Percentiles rank a stretch among this genome's conserved stretches.
phyloP scores from a whole-genome alignment of 2,113 vertebrate genomes.

The Genyomyrus donnyi region DNA sequence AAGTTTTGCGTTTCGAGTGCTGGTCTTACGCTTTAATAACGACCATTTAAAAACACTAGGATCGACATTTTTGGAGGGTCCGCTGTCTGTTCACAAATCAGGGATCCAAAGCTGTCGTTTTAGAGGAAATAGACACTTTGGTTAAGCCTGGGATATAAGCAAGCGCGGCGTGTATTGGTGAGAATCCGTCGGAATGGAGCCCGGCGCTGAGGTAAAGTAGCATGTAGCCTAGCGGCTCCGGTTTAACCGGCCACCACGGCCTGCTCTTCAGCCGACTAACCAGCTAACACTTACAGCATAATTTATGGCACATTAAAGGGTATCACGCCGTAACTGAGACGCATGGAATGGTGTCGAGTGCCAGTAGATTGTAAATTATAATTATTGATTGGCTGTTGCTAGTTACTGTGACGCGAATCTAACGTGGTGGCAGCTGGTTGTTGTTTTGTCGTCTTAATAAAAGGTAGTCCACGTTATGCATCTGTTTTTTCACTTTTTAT shows the following conservation, averaged over 20 bases:
- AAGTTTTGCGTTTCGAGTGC: background rate
- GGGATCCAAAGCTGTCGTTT: background rate
- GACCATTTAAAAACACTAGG: background rate
- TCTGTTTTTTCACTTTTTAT: background rate
- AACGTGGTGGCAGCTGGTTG: background rate
- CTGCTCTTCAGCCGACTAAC: background rate
- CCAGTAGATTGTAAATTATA: background rate
- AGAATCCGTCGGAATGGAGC: slow-evolving; percentile 5
- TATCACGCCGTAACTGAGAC: background rate
- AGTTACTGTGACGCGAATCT: background rate
- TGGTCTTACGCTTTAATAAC: background rate
- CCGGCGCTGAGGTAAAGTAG: background rate
- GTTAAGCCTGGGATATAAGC: background rate
- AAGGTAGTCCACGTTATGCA: background rate
- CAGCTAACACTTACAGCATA: background rate
- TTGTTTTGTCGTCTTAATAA: background rate
- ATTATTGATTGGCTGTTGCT: background rate
- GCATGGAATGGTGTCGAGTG: background rate
- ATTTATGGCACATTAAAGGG: background rate
- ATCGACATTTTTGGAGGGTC: background rate
- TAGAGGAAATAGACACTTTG: background rate
- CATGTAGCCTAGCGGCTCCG: background rate
- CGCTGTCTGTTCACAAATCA: background rate
- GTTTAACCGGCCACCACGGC: background rate
- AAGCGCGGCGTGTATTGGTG: background rate